phyloP scores from a whole-genome alignment of 1,140 invertebrate species.

The Bombus superbus region DNA sequence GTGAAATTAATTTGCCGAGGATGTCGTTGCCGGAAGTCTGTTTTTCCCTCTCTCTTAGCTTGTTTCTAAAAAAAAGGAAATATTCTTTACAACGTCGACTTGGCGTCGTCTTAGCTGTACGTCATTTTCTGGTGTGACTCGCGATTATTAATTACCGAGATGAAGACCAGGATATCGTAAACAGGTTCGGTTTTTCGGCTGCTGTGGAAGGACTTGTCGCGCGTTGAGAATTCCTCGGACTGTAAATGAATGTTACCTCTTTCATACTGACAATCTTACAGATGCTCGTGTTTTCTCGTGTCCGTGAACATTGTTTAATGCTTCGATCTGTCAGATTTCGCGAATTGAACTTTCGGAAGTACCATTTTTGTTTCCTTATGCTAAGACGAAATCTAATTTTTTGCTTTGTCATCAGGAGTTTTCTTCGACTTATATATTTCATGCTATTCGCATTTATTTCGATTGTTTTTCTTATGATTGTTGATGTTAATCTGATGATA shows the following conservation, averaged over 20 bases:
- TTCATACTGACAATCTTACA: neutral
- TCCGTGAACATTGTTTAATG: slow-evolving; percentile 10
- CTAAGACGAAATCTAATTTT: neutral
- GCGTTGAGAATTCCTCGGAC: neutral
- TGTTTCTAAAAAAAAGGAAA: neutral
- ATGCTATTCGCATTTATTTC: neutral
- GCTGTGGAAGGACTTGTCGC: no score
- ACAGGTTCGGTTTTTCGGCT: slow-evolving; percentile 1
- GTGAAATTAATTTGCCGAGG: slow-evolving; percentile 2
- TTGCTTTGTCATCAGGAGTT: neutral
- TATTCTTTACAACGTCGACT: slow-evolving; percentile 10
- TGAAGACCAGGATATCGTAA: slow-evolving; percentile 5
- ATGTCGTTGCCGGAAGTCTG: neutral
- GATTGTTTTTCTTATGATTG: neutral
- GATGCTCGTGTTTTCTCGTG: slow-evolving; percentile 6
- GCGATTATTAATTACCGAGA: slow-evolving; percentile 27
- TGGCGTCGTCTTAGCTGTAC: neutral
- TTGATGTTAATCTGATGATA: neutral
- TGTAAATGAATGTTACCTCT: slow-evolving; percentile 8
- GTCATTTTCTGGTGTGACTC: slow-evolving; percentile 1
- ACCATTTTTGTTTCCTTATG: neutral
- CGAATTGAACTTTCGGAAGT: neutral
- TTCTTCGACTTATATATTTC: neutral
- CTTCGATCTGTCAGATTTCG: neutral
- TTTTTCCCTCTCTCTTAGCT: neutral